Conservation (phyloP, 2,113 vertebrate species). For the Abramis brama region DNA sequence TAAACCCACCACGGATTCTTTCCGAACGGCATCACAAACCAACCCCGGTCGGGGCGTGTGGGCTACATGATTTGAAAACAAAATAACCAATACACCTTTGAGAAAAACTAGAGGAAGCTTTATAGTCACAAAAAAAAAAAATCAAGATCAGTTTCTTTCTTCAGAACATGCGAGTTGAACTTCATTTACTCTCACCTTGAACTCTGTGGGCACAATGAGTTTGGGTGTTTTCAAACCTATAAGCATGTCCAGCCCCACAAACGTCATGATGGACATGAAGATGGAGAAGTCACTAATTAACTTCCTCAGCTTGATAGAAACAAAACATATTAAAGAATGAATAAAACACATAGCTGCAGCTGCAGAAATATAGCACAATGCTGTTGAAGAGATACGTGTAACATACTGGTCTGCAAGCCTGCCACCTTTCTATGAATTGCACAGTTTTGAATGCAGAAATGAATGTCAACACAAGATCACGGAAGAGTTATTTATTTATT, state of each 20-base stretch:
- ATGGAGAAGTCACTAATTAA: slow-evolving; percentile 97
- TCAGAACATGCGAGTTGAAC: background rate
- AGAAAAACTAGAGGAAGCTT: background rate
- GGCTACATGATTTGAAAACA: slow-evolving; percentile 73
- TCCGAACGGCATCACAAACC: slow-evolving; percentile 92
- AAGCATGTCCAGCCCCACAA: slow-evolving; percentile 89
- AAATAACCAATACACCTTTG: background rate
- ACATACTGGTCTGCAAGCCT: background rate
- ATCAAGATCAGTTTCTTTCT: background rate
- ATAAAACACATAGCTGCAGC: background rate
- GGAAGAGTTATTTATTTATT: background rate
- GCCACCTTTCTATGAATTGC: background rate
- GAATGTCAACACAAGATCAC: background rate
- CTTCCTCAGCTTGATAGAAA: slow-evolving; percentile 82
- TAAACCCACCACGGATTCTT: slow-evolving; percentile 98
- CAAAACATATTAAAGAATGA: slow-evolving; percentile 21
- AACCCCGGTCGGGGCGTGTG: slow-evolving; percentile 88
- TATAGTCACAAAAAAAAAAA: background rate
- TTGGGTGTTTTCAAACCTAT: slow-evolving; percentile 90
- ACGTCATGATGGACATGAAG: slow-evolving; percentile 93
- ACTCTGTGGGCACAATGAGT: slow-evolving; percentile 88
- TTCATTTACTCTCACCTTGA: slow-evolving; percentile 76
- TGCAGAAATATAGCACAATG: background rate
- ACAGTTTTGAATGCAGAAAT: background rate
- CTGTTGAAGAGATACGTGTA: background rate